A percentile compares a stretch with the other conserved stretches of the same genome.
These are phyloP conservation scores for Eulemur albifrons DNA, from an alignment of 2,797 vertebrate genomes.

Conservation along the genomic window DNA sequence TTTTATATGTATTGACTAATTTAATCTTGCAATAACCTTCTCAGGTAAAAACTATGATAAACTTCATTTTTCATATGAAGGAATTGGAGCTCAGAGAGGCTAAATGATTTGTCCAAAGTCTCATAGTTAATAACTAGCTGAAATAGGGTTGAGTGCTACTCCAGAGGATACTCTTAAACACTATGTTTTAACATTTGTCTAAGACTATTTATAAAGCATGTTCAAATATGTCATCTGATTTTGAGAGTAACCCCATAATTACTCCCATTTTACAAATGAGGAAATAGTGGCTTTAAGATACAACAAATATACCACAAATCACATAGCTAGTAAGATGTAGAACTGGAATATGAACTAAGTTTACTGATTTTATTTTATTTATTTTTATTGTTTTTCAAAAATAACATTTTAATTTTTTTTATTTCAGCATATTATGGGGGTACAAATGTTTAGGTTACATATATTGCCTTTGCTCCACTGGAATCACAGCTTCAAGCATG, in stretches of 20 bases:
- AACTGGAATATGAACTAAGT: constrained; percentile 6
- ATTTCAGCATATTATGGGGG: too few relatives aligned
- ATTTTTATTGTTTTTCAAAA: too few relatives aligned
- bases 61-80: neutral
- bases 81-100: neutral
- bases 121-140: constrained; percentile 29
- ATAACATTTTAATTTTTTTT: too few relatives aligned
- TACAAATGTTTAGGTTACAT: too few relatives aligned
- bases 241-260: neutral
- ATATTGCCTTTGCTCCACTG: too few relatives aligned
- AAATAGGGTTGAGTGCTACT: constrained; percentile 20
- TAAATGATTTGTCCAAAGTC: neutral
- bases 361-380: neutral
- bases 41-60: constrained; percentile 15
- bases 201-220: neutral
- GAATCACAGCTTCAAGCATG: too few relatives aligned
- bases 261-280: constrained; percentile 23
- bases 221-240: neutral
- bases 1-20: neutral
- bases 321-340: neutral
- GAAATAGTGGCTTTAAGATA: neutral
- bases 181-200: constrained; percentile 17
- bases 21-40: neutral
- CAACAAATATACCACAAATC: neutral
- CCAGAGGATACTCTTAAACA: neutral